A percentile compares a stretch with the other conserved stretches of the same genome.
phyloP scores from a whole-genome alignment of 2,113 vertebrate species.

The Cyanocitta stelleri region DNA sequence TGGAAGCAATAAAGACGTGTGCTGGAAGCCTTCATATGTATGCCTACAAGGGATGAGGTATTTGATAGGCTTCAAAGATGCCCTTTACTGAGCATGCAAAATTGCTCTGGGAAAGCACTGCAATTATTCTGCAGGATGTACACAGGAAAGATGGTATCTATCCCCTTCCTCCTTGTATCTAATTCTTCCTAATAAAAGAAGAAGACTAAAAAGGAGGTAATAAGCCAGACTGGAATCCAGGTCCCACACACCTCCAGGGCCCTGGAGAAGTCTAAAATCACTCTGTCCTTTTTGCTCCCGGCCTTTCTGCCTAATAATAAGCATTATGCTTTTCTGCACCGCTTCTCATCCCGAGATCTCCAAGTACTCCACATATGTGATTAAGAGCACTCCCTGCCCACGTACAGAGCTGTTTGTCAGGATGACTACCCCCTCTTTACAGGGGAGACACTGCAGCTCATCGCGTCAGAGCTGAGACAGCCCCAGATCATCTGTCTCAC shows the following conservation, averaged over 20 bases:
- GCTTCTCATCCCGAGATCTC: not conserved
- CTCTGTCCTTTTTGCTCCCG: not conserved
- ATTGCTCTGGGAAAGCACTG: slow-evolving; percentile 34
- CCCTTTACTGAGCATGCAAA: slow-evolving; percentile 30
- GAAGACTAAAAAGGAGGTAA: not conserved
- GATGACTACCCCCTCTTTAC: slow-evolving; percentile 26
- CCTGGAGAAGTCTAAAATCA: not conserved
- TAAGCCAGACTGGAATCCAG: not conserved
- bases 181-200: slow-evolving; percentile 23
- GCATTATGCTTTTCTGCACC: not conserved
- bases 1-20: not conserved
- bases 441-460: slow-evolving; percentile 22
- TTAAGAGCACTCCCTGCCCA: slow-evolving; percentile 34
- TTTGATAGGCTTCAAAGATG: slow-evolving; percentile 25
- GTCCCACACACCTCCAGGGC: not conserved
- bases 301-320: slow-evolving; percentile 12
- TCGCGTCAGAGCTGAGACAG: slow-evolving; percentile 9
- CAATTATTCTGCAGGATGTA: slow-evolving; percentile 35
- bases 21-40: not conserved
- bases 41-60: not conserved
- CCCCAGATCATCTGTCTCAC: not conserved
- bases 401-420: slow-evolving; percentile 34
- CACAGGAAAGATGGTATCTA: slow-evolving; percentile 18
- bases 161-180: slow-evolving; percentile 14
- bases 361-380: not conserved